phyloP scores from a whole-genome alignment of 1,140 invertebrate species.

The Carposina sasakii region DNA sequence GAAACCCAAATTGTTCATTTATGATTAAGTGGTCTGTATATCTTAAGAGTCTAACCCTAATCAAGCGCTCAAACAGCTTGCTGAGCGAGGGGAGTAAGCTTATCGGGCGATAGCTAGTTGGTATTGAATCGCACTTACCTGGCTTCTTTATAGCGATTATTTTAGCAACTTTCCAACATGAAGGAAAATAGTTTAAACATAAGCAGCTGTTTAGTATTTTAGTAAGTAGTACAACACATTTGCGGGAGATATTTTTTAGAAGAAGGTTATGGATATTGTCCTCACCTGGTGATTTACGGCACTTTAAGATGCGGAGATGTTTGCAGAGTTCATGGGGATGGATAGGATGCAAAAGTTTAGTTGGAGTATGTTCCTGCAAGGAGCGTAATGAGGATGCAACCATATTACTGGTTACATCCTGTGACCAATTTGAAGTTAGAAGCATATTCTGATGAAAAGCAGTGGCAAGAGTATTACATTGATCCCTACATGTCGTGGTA shows the following conservation, averaged over 20 bases:
- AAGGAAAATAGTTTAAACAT: no score
- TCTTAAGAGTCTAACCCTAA: not conserved
- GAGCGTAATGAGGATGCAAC: not conserved
- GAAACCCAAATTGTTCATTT: not conserved
- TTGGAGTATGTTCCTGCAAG: not conserved
- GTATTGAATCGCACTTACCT: not conserved
- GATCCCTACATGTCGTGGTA: not conserved
- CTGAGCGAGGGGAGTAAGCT: not conserved
- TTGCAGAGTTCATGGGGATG: no score
- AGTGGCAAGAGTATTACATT: not conserved
- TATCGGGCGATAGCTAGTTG: slow-evolving; percentile 1
- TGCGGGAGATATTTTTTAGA: no score
- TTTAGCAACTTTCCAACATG: no score
- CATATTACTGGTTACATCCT: no score
- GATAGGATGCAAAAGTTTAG: no score
- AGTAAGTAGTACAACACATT: no score
- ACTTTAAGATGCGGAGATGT: no score
- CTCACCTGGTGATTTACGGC: no score
- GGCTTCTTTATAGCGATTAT: no score
- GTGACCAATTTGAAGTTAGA: not conserved
- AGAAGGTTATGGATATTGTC: no score
- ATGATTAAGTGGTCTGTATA: not conserved
- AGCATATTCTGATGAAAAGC: slow-evolving; percentile 1
- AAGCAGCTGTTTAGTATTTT: no score
- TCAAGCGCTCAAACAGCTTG: not conserved